Evolutionary conservation across 2,797 vertebrate species (phyloP).

Genomic region (Thalassophryne amazonica): DNA sequence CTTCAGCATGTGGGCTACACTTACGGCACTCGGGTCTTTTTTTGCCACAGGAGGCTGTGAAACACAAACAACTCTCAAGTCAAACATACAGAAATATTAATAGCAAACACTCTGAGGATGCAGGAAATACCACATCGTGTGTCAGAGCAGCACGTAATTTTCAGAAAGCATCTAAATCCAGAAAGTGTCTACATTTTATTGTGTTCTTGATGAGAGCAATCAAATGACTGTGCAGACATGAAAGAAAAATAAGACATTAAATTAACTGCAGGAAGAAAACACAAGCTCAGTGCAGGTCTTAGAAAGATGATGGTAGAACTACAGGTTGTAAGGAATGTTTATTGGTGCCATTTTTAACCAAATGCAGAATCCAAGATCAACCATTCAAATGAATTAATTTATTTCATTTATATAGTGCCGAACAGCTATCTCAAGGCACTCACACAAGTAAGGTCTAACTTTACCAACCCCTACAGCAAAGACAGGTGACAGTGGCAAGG

Average conservation of each 20-base stretch:
- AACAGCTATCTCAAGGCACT: no score
- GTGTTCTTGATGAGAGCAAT: constrained; percentile 9
- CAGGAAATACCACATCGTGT: fast-evolving
- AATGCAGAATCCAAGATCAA: no score
- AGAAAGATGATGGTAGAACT: no score
- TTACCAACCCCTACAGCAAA: no score
- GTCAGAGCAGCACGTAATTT: neutral
- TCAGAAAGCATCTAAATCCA: neutral
- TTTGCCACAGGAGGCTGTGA: constrained; percentile 80
- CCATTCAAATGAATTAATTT: no score
- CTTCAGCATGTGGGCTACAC: constrained; percentile 75
- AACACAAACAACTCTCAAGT: constrained; percentile 27
- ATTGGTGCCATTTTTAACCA: no score
- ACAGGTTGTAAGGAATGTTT: no score
- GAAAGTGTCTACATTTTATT: neutral
- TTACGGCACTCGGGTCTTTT: constrained; percentile 74
- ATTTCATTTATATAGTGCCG: no score
- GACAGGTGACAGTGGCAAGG: no score
- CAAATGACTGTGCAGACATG: constrained; percentile 3
- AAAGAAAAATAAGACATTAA: neutral
- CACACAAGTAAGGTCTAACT: no score
- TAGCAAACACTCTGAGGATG: neutral
- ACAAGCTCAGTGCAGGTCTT: no score
- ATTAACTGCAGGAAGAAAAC: no score
- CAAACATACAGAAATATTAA: constrained; percentile 1